phyloP scores from a whole-genome alignment of 2,113 vertebrate genomes.

The Coturnix japonica region DNA sequence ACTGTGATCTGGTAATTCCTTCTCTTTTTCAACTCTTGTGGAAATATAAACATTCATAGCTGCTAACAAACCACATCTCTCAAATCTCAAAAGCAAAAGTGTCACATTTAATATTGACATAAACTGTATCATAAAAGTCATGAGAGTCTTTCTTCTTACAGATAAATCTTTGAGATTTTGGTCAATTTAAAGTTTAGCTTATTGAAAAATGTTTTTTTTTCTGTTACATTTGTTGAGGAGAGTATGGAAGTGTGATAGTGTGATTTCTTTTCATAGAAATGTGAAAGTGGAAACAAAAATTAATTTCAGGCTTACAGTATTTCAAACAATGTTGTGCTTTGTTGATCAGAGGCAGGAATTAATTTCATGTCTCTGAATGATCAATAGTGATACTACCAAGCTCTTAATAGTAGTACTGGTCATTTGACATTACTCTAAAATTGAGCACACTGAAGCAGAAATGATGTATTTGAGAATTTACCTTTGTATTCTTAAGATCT shows the following conservation, averaged over 20 bases:
- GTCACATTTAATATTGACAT: neutral
- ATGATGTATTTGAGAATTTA: neutral
- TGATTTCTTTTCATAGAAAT: neutral
- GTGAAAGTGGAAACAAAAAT: neutral
- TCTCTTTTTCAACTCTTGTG: neutral
- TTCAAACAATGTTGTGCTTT: neutral
- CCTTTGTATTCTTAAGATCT: neutral
- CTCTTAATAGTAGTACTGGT: neutral
- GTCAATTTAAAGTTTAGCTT: neutral
- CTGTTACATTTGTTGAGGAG: neutral
- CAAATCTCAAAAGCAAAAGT: neutral
- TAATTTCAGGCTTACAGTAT: neutral
- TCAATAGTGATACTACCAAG: neutral
- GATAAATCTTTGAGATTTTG: neutral
- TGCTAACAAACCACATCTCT: neutral
- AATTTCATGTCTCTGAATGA: neutral
- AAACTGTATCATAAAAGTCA: neutral
- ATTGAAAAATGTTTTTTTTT: neutral
- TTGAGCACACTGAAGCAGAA: neutral
- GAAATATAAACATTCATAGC: neutral
- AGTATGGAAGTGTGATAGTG: neutral
- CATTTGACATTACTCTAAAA: neutral
- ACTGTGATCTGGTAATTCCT: neutral
- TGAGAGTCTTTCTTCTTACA: neutral
- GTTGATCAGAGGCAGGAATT: neutral